These are phyloP conservation scores for Scelioninae gen. 2 DNA, from an alignment of 2,888 invertebrate genomes.

Conservation along the genomic window DNA sequence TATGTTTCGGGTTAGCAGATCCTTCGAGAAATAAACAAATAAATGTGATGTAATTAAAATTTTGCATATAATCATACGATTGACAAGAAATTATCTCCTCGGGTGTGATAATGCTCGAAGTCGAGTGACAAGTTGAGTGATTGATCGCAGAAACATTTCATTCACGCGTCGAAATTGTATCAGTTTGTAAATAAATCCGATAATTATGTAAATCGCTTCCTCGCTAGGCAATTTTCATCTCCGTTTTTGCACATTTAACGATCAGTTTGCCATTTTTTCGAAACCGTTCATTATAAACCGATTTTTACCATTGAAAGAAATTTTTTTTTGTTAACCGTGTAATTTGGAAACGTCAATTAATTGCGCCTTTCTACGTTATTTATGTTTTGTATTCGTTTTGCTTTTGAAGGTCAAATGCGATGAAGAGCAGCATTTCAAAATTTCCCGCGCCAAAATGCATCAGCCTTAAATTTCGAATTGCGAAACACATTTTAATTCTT, in stretches of 20 bases:
- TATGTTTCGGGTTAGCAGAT: background rate
- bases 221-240: background rate
- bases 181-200: conserved; percentile 45
- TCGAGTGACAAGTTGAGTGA: conserved; percentile 23
- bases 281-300: too few species aligned
- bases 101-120: conserved; percentile 13
- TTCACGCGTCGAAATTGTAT: conserved; percentile 44
- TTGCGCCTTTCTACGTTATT: too few species aligned
- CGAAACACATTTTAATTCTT: too few species aligned
- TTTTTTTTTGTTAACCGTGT: too few species aligned
- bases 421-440: too few species aligned
- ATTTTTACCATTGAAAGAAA: too few species aligned
- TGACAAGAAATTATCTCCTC: conserved; percentile 27
- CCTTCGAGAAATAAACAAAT: conserved; percentile 37
- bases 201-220: conserved; percentile 31
- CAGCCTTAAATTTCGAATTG: too few species aligned
- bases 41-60: conserved; percentile 40
- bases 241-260: conserved; percentile 3
- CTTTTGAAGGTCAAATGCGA: too few species aligned
- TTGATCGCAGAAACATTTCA: conserved; percentile 44
- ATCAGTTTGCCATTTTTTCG: too few species aligned
- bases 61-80: conserved; percentile 28
- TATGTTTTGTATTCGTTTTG: too few species aligned
- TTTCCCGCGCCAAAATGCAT: too few species aligned
- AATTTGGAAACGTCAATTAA: too few species aligned